A percentile compares a stretch with the other conserved stretches of the same genome.
Conservation (phyloP, 2,113 vertebrate species). For the Polyodon spathula region DNA sequence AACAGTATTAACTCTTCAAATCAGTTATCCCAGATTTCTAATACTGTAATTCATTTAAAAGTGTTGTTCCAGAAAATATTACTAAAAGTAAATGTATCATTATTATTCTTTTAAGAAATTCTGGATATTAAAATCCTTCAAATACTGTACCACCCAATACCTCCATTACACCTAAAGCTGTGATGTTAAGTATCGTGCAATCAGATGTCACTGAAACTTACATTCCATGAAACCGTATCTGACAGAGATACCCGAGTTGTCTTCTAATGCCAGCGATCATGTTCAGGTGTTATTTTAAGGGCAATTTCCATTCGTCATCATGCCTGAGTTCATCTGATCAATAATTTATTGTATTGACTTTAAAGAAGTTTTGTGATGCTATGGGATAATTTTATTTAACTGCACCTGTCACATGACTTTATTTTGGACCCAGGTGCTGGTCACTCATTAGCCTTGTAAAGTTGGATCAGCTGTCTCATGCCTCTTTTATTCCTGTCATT, state of each 20-base stretch:
- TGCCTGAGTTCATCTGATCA: slow-evolving; percentile 35
- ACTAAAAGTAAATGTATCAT: no score
- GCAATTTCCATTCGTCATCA: slow-evolving; percentile 40
- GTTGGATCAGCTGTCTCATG: no score
- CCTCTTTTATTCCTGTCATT: no score
- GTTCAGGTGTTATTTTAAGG: slow-evolving; percentile 35
- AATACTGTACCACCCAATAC: no score
- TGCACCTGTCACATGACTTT: no score
- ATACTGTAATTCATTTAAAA: no score
- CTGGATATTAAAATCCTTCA: not conserved
- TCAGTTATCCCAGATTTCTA: no score
- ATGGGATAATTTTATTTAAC: slow-evolving; percentile 1
- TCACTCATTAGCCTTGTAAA: no score
- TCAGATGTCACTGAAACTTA: slow-evolving; percentile 17
- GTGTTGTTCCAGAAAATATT: no score
- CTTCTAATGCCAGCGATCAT: slow-evolving; percentile 26
- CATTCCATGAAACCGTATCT: slow-evolving; percentile 31
- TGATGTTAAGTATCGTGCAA: slow-evolving; percentile 8
- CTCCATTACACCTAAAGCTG: no score
- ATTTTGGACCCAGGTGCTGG: no score
- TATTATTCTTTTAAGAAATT: not conserved
- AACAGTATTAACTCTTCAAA: no score
- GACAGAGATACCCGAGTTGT: slow-evolving; percentile 20
- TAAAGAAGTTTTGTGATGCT: slow-evolving; percentile 15
- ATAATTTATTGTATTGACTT: slow-evolving; percentile 42